Base-by-base conservation (phyloP, 2,113 vertebrate genomes). In the Cettia cetti region DNA sequence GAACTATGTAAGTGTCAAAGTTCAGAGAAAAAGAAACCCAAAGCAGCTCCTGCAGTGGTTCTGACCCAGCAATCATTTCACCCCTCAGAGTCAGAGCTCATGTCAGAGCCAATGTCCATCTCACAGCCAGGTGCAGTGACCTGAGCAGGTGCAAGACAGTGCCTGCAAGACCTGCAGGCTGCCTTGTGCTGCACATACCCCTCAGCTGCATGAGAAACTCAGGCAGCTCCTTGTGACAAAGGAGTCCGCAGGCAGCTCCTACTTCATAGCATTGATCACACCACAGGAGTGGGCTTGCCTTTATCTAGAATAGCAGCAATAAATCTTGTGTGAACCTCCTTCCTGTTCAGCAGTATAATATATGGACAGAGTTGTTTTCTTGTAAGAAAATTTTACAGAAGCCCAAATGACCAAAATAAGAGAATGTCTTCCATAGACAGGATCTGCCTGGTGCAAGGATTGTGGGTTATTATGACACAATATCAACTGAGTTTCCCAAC, bases 181-280 rank as follows among this genome's bases (percentile, higher is more conserved):
- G 27, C 1, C 0, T 0, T 28, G 30, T 8, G 57, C 26, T 35
- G 35, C 49, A 33, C 5, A 24, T 52, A 35, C 4, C 5, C 5
- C 37, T 68, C 1, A 2, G 28, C n/a, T 8, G 1, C 54, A 57
- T 27, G 40, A 80, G 40, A 37, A 69, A 14, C 19, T 27, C 23
- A 28, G 23, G 13, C 40, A 42, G 40, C 13, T 30, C 33, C 11
- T 7, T 35, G 28, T 19, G 16, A 44, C 8, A 33, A 31, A 61
- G 64, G 5, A 69, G 28, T 19, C 37, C 35, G 22, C 31, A 45
- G 31, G n/a, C 35, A 69, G 27, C 16, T 49, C 60, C 31, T 31
- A 0, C 54, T 23, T 49, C 19, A 15, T 26, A 26, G 3, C 8
- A 2, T 0, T 40, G n/a, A 17, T 20, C 13, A 27, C 2, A 5